These are phyloP conservation scores for Iguana delicatissima DNA, from an alignment of 2,797 vertebrate genomes.

Conservation along the genomic window DNA sequence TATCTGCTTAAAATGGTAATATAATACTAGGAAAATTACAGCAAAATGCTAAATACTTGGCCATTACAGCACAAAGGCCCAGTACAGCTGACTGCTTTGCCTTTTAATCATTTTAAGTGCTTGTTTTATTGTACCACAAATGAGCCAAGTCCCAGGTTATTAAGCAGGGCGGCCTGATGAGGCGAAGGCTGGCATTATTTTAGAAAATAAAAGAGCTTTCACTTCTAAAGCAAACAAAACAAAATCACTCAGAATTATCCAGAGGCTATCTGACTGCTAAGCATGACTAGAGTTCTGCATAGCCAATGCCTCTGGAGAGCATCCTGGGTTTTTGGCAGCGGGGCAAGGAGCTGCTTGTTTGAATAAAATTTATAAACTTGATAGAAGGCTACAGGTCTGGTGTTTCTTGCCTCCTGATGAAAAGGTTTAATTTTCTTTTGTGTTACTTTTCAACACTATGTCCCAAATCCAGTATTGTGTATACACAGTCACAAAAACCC, in stretches of 20 bases:
- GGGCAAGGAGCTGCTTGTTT: conserved; percentile 42
- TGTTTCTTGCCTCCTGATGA: conserved; percentile 18
- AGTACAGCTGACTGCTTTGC: background rate
- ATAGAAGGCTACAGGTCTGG: conserved; percentile 8
- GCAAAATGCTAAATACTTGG: conserved; percentile 8
- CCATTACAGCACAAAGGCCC: background rate
- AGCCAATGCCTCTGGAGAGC: conserved; percentile 10
- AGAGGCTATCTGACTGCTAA: background rate
- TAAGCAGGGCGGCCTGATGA: conserved; percentile 13
- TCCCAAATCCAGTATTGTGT: conserved; percentile 42
- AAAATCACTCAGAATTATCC: conserved; percentile 13
- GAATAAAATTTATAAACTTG: conserved; percentile 31
- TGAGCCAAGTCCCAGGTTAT: background rate
- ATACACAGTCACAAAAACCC: accelerated
- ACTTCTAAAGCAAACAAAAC: background rate
- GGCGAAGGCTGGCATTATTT: conserved; percentile 27
- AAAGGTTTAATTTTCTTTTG: conserved; percentile 34
- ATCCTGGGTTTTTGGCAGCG: background rate
- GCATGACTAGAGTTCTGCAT: conserved; percentile 12
- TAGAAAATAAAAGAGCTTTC: conserved; percentile 28
- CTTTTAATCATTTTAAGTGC: background rate
- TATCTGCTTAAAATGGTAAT: conserved; percentile 27
- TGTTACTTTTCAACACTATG: conserved; percentile 26
- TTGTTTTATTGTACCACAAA: conserved; percentile 23
- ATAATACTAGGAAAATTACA: conserved; percentile 21